Evolutionary conservation across 2,797 vertebrate genomes (phyloP).

Genomic region (Miichthys miiuy): DNA sequence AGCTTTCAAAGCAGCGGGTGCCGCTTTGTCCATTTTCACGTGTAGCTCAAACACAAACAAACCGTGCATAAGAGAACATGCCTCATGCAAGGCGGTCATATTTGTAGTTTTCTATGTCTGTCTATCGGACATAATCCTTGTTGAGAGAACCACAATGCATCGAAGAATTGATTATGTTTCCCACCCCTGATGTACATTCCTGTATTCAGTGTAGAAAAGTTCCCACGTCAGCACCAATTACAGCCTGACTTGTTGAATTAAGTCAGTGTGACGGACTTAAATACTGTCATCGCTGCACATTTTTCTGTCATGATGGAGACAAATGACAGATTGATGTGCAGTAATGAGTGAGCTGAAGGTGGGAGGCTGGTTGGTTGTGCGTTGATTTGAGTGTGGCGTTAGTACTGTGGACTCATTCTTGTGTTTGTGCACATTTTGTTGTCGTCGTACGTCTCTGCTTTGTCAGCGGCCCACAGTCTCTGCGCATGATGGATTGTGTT

Average conservation of each 20-base stretch:
- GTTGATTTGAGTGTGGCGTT: slow-evolving; percentile 24
- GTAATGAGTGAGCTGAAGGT: slow-evolving; percentile 24
- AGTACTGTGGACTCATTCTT: slow-evolving; percentile 14
- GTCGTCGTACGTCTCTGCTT: slow-evolving; percentile 26
- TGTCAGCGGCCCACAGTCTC: slow-evolving; percentile 28
- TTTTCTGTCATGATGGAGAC: not conserved
- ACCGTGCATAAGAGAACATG: too few relatives aligned
- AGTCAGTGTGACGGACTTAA: slow-evolving; percentile 6
- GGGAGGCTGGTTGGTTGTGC: slow-evolving; percentile 13
- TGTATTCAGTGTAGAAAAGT: not conserved
- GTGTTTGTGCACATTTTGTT: slow-evolving; percentile 10
- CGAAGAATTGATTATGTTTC: too few relatives aligned
- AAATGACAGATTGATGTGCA: slow-evolving; percentile 39
- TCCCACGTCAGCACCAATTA: not conserved
- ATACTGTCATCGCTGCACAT: slow-evolving; percentile 1
- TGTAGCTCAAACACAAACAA: too few relatives aligned
- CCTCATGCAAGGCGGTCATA: too few relatives aligned
- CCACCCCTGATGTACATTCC: not conserved
- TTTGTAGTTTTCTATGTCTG: too few relatives aligned
- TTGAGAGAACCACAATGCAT: too few relatives aligned
- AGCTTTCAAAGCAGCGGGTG: too few relatives aligned
- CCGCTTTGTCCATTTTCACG: too few relatives aligned
- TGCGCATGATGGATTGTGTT: slow-evolving; percentile 55
- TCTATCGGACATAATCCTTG: too few relatives aligned
- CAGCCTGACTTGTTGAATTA: slow-evolving; percentile 9